phyloP scores from a whole-genome alignment of 2,797 vertebrate species.

The Anisognathus igniventris region DNA sequence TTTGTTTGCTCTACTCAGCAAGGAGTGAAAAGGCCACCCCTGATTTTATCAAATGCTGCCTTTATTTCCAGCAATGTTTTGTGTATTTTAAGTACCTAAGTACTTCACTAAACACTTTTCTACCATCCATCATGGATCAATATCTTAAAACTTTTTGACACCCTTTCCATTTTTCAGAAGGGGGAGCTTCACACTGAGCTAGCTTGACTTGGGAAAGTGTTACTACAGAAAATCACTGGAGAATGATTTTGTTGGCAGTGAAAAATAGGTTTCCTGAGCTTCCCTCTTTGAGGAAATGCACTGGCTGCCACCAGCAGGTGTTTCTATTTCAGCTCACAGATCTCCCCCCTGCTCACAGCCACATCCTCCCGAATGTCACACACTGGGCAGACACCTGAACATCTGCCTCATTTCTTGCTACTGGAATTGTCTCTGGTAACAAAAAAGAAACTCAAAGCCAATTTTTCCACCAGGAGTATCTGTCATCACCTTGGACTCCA shows the following conservation, averaged over 20 bases:
- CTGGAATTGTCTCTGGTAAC: neutral
- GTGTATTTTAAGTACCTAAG: neutral
- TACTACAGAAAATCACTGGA: neutral
- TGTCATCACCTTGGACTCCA: neutral
- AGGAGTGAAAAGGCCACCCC: neutral
- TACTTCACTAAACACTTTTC: neutral
- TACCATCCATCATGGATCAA: neutral
- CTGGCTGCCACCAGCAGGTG: neutral
- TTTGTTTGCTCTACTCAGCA: neutral
- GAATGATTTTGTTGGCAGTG: constrained; percentile 1
- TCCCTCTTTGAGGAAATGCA: neutral
- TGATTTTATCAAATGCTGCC: neutral
- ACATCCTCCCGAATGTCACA: neutral
- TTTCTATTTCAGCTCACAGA: constrained; percentile 6
- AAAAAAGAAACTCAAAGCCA: neutral
- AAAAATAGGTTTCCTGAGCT: neutral
- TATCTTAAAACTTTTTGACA: neutral
- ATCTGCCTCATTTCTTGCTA: neutral
- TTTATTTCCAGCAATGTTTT: neutral
- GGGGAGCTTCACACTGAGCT: neutral
- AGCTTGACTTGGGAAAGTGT: neutral
- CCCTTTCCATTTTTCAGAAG: neutral
- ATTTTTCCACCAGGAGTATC: neutral
- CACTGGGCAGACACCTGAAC: neutral
- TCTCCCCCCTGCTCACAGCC: neutral